Conservation (phyloP, 2,888 invertebrate species). For the Hipparchia semele region DNA sequence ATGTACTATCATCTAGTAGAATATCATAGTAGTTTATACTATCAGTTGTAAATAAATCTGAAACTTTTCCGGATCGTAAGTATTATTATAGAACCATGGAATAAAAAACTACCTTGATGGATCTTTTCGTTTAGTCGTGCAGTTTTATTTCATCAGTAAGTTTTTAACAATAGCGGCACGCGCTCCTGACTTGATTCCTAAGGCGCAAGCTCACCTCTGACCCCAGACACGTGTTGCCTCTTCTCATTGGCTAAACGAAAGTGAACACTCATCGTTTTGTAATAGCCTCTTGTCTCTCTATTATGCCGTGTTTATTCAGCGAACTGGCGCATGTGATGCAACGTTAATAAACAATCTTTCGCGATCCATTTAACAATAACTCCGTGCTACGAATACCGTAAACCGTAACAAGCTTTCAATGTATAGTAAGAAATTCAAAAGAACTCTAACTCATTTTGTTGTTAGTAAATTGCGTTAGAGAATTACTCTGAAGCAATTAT, state of each 20-base stretch:
- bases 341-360: constrained; percentile 25
- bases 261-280: constrained; percentile 66
- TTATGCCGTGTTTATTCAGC: constrained; percentile 37
- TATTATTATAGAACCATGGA: too few species aligned
- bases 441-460: neutral
- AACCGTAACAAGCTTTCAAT: constrained; percentile 16
- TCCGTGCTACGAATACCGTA: constrained; percentile 7
- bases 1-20: too few species aligned
- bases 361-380: constrained; percentile 28
- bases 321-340: constrained; percentile 23
- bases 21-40: too few species aligned
- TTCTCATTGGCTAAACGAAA: constrained; percentile 70
- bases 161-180: constrained; percentile 59
- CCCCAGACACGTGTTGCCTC: constrained; percentile 72
- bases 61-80: too few species aligned
- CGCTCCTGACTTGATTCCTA: constrained; percentile 52
- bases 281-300: constrained; percentile 50
- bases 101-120: too few species aligned
- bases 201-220: constrained; percentile 69
- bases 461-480: constrained; percentile 10
- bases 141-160: constrained; percentile 52
- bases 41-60: too few species aligned
- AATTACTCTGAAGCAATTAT: constrained; percentile 11
- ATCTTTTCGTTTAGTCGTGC: constrained; percentile 17
- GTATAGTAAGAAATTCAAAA: constrained; percentile 6